Percentiles rank a stretch among this genome's conserved stretches.
Evolutionary conservation across 2,888 invertebrate species (phyloP).

Genomic region (Noctua fimbriata): DNA sequence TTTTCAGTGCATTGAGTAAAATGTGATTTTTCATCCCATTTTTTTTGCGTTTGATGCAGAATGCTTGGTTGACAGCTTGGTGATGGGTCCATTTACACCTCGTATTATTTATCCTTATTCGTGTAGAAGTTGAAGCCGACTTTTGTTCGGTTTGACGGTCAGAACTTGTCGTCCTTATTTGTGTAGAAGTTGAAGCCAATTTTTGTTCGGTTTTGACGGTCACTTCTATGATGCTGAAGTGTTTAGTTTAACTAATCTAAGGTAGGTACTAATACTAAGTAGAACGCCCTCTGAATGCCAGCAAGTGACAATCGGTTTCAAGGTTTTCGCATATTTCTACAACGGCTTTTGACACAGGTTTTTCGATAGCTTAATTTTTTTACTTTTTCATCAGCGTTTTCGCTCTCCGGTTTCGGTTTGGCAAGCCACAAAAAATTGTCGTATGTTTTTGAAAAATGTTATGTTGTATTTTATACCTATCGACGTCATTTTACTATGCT

Average conservation of each 20-base stretch:
- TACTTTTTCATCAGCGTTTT: neutral
- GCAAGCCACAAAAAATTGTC: neutral
- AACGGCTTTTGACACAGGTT: neutral
- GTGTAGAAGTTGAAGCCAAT: no score
- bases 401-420: neutral
- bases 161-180: neutral
- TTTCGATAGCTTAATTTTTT: neutral
- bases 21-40: no score
- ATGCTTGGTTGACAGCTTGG: no score
- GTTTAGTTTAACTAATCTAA: neutral
- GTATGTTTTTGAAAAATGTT: neutral
- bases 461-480: neutral
- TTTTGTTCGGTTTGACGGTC: no score
- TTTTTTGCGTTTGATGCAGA: no score
- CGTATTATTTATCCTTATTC: neutral
- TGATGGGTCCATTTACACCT: no score
- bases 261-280: no score
- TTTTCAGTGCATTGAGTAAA: no score
- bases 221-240: no score
- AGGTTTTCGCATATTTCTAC: neutral
- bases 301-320: neutral
- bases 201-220: no score
- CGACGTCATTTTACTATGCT: neutral
- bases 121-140: no score
- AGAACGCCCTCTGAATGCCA: no score